phyloP scores from a whole-genome alignment of 2,797 vertebrate genomes.

The Lacerta viridis region DNA sequence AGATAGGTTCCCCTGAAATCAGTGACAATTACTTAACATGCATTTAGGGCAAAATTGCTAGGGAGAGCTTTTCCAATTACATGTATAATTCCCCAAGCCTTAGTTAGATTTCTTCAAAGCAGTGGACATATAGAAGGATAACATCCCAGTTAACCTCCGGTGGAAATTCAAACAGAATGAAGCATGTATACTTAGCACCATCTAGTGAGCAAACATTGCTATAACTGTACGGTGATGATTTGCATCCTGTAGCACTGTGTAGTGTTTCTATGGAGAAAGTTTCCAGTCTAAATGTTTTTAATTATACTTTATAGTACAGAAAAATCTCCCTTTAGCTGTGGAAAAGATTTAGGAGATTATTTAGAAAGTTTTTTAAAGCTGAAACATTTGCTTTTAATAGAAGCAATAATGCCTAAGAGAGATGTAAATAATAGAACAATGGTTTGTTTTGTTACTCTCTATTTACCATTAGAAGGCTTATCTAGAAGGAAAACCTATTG shows the following conservation, averaged over 20 bases:
- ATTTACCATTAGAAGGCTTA: background rate
- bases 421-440: background rate
- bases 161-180: conserved; percentile 4
- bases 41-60: background rate
- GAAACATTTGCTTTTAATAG: background rate
- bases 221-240: background rate
- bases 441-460: conserved; percentile 12
- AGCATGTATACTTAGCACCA: conserved; percentile 36
- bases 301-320: background rate
- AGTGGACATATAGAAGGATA: background rate
- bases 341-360: background rate
- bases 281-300: background rate
- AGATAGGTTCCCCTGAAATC: background rate
- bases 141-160: background rate
- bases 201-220: conserved; percentile 47
- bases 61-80: background rate
- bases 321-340: background rate
- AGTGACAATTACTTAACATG: background rate
- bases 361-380: background rate
- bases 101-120: background rate
- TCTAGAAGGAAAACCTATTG: too few relatives aligned
- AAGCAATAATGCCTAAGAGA: background rate
- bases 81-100: background rate
- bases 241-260: background rate
- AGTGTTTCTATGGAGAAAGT: too few relatives aligned